Base-by-base conservation (phyloP, 2,797 vertebrate genomes). In the Esox masquinongy region DNA sequence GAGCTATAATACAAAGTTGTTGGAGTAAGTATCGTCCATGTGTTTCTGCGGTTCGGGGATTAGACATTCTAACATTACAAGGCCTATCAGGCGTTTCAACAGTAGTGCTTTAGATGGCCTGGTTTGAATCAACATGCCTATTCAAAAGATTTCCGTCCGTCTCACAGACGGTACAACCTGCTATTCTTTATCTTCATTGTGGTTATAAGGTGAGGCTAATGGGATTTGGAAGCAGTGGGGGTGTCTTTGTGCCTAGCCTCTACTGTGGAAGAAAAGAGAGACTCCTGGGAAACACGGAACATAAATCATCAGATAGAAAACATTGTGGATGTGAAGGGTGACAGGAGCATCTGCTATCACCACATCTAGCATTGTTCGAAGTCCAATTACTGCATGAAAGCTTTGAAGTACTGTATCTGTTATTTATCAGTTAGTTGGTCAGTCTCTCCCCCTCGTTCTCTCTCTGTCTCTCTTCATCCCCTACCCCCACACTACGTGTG, bases 281-380 rank as follows among this genome's bases (percentile, higher is more conserved):
- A 26, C 22, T 61, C 56, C 56, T 26, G 24, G 24, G 56, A 12
- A 47, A 61, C 2, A 12, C 7, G 22, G 56, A 61, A 61, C 22
- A 61, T 61, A 61, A 61, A 61, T 61, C 56, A 61, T 61, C 56
- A 26, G n/a, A 61, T 61, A 61, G 22, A 61, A 61, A 24, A 24
- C 22, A 61, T 24, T 61, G 56, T 61, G 11, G n/a, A 61, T 61
- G 56, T 61, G 56, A 61, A 61, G 56, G 56, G 22, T 22, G 56
- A 8, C 17, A 19, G 1, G 51, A 56, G 16, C 16, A 17, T 51
- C 14, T 75, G 64, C 43, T 26, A 56, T 56, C 51, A n/a, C 2
- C 2, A 9, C 51, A 53, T 53, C 15, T n/a, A n/a, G 17, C 17
- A 14, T 11, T 11, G 56, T 14, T 61, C 22, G 19, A 24, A 24